Evolutionary conservation across 2,888 invertebrate genomes (phyloP).

Genomic region (Drosophila yooni): DNA sequence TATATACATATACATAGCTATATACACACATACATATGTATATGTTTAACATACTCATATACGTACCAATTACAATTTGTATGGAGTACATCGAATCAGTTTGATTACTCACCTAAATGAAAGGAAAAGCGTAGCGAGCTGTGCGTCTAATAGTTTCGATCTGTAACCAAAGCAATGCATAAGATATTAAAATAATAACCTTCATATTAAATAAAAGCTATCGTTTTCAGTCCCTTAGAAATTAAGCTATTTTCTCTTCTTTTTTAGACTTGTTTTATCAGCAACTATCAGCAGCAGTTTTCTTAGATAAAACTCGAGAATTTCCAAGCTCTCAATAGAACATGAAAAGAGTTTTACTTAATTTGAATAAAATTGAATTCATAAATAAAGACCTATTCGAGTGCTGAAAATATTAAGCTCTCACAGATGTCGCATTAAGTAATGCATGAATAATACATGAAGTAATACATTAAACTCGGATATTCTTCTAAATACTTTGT

Average conservation of each 20-base stretch:
- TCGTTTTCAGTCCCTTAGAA: neutral
- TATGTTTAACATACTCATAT: slow-evolving; percentile 20
- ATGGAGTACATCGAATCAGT: slow-evolving; percentile 17
- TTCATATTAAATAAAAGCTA: neutral
- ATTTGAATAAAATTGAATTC: neutral
- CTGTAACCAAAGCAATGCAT: neutral
- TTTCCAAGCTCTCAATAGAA: neutral
- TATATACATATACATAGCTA: slow-evolving; percentile 7
- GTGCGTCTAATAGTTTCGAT: slow-evolving; percentile 6
- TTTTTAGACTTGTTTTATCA: neutral
- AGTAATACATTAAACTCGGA: neutral
- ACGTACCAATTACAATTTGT: slow-evolving; percentile 28
- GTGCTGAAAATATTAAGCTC: neutral
- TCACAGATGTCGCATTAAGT: neutral
- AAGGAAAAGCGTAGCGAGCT: slow-evolving; percentile 6
- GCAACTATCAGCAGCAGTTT: neutral
- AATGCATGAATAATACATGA: neutral
- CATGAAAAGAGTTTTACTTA: neutral
- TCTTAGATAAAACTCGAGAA: neutral
- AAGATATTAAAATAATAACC: neutral
- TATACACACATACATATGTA: slow-evolving; percentile 20
- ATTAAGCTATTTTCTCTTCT: neutral
- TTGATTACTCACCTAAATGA: neutral
- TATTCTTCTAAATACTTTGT: neutral
- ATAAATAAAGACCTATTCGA: neutral